Evolutionary conservation across 1,140 invertebrate genomes (phyloP), one percentile per base, ranked within the genome.

Genomic region (Drosophila truncata): DNA sequence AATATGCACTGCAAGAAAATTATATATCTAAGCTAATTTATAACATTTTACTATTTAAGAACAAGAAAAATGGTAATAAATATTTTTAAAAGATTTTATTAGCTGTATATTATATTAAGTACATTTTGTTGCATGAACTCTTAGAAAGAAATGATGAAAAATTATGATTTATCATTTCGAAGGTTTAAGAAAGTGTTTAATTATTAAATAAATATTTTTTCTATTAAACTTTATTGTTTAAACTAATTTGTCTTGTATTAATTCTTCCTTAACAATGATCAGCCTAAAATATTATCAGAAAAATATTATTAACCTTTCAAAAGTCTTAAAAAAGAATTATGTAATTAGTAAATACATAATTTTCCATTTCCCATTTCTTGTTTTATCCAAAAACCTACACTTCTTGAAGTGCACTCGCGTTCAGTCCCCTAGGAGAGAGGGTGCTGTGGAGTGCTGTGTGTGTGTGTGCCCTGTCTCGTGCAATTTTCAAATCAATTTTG

Each of bases 401-500:
- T 52, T 78, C 27, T 62, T 59, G 13, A 4, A 70, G 79, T 81
- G 62, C 37, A 59, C 27, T 46, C 33, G 62, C 33, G 47, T 71
- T 73, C 27, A 42, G 66, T 59, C 27, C 3, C 9, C 35, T 33
- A 33, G 49, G 8, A 52, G 46, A 57, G 42, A 37, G 67, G 64
- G 83, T 31, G 75, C 70, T 65, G 75, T 50, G 47, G 47, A 5
- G 25, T 49, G 44, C n/a, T 63, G 66, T 80, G 62, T 69, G 47
- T 69, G 42, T 58, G 63, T 70, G 49, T 64, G 64, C 64, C 42
- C 55, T 72, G 76, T 44, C 69, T 84, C 74, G 81, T 80, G 81
- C 86, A 90, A 85, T 90, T 90, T 91, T 91, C 80, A 92, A 92
- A 92, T 92, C 91, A 92, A 92, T 92, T 92, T 92, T 83, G 90